Base-by-base conservation (phyloP, 35 echinoderm and acorn worm species). In the Apostichopus parvimensis region DNA sequence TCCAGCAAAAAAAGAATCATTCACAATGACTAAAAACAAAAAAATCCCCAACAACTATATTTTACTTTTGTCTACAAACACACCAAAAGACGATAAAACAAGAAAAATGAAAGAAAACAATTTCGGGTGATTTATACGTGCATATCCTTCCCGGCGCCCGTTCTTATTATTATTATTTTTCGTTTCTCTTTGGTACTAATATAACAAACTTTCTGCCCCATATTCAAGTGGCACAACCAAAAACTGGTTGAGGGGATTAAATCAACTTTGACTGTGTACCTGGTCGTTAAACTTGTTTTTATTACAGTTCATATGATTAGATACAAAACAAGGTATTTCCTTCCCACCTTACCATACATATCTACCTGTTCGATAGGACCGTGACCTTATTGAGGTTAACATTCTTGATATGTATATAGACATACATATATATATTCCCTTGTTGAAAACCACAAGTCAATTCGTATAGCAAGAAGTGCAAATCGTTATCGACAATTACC, bases 321-420 rank as follows among this genome's bases (percentile, higher is more conserved):
- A 56, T 84, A 13, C 55, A 84, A 84, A 84, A 84, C 81, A 84
- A 84, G 52, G 20, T 84, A 84, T 84, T 84, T 84, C 81, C 81
- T 17, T 11, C 56, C 34, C 34, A 45, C 34, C 34, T 45, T 45
- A 45, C 34, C 34, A 45, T 45, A 45, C 34, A 45, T 4, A 45
- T 58, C 57, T 56, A 60, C 54, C 54, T 84, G 81, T 59, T 59
- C 56, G 23, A 84, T 20, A 23, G 81, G n/a, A 75, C 56, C 13
- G 7, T 84, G 81, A 84, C 81, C 81, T 84, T 58, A 84, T 84
- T 84, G 21, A 59, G 81, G 81, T 84, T 84, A 84, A 56, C 8
- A 54, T 59, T 45, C 34, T 45, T 45, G 34, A 45, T 45, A 45
- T 45, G 34, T 45, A 45, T 45, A 45, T 45, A 45, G 34, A 2